Base-by-base conservation (phyloP, 1,140 invertebrate species). In the Agrilus planipennis region DNA sequence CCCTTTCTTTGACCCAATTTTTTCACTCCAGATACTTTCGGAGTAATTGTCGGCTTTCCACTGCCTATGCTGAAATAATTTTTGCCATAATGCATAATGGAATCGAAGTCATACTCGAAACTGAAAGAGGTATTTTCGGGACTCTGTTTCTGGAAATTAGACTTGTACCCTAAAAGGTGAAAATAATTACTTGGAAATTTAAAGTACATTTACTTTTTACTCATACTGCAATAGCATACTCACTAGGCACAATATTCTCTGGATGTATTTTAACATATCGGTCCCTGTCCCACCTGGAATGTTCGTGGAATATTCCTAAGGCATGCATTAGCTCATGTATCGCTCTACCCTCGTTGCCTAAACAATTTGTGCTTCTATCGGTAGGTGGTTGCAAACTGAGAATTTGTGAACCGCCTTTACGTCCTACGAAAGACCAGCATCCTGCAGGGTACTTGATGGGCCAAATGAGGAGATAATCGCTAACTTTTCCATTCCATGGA, bases 21-120 rank as follows among this genome's bases (percentile, higher is more conserved):
- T 15, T 61, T 66, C 3, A 57, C 61, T 5, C 60, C 64, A 28
- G 60, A 49, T 42, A 65, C 57, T 53, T 74, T 70, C 0, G 78
- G 64, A 12, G 74, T 73, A 37, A 82, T 71, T 0, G 79, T 77
- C 2, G 74, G 70, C 47, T 70, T 72, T 7, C 60, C 63, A 54
- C 67, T 68, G 28, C 50, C 60, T 46, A 63, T 65, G 50, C 68
- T 74, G 53, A 61, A 76, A 57, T 66, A 73, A 51, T 69, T 64
- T 41, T 64, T 67, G 3, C 79, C 79, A 49, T 82, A 82, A 53
- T 82, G 79, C 79, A 82, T 81, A 23, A 82, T 78, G 21, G 76
- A 79, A 37, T 78, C 70, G 51, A 76, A 81, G 51, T 82, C 79
- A 48, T 82, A 82, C 44, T 78, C 74, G 55, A 73, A 78, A 36